These are phyloP conservation scores for Amphipoea lucens DNA, from an alignment of 2,888 invertebrate species.

Conservation along the genomic window DNA sequence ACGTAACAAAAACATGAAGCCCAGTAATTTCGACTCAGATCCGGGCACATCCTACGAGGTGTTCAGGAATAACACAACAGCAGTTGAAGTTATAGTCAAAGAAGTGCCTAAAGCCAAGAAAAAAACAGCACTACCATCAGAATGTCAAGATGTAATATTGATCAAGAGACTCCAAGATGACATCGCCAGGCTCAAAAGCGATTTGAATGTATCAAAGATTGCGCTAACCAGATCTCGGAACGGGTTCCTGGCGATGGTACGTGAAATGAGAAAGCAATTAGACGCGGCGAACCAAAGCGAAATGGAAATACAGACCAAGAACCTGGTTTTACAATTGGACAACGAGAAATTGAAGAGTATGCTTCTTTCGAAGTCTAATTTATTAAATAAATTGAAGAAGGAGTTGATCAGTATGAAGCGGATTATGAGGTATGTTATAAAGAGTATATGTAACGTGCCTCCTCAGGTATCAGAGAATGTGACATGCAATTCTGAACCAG, in stretches of 20 bases:
- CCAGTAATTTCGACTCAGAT: slow-evolving; percentile 53
- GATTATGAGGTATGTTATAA: slow-evolving; percentile 78
- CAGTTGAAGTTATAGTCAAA: slow-evolving; percentile 84
- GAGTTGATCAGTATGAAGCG: slow-evolving; percentile 78
- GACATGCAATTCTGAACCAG: slow-evolving; percentile 71
- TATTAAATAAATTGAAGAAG: slow-evolving; percentile 77
- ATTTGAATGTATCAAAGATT: slow-evolving; percentile 72
- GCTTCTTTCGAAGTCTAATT: slow-evolving; percentile 78
- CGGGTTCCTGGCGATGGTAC: slow-evolving; percentile 73
- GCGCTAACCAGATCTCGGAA: slow-evolving; percentile 71
- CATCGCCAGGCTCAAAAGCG: slow-evolving; percentile 71
- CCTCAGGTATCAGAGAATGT: slow-evolving; percentile 63
- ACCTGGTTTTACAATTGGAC: slow-evolving; percentile 78
- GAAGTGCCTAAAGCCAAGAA: slow-evolving; percentile 74
- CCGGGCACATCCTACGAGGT: slow-evolving; percentile 77
- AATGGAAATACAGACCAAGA: slow-evolving; percentile 73
- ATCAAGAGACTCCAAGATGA: slow-evolving; percentile 70
- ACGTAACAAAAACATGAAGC: slow-evolving; percentile 49
- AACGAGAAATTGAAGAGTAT: slow-evolving; percentile 81
- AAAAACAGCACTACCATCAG: slow-evolving; percentile 46
- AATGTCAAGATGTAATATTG: slow-evolving; percentile 47
- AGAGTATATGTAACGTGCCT: slow-evolving; percentile 72
- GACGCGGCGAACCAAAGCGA: slow-evolving; percentile 76
- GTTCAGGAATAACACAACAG: slow-evolving; percentile 82
- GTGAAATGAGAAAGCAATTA: slow-evolving; percentile 80